Evolutionary conservation across 2,113 vertebrate species (phyloP).

Genomic region (Lonchura striata): DNA sequence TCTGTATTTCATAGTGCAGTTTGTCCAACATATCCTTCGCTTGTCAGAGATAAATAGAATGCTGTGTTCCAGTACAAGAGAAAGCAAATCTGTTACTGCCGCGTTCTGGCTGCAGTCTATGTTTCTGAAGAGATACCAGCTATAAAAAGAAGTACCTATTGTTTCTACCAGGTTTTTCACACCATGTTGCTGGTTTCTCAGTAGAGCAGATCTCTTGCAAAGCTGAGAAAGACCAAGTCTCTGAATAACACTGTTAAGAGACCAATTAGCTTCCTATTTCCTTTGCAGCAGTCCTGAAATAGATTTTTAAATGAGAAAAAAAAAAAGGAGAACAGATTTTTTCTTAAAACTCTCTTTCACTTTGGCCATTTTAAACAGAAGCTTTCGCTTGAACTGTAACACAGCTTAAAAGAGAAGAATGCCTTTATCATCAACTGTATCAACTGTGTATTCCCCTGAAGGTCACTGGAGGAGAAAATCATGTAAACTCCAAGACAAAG

Average conservation of each 20-base stretch:
- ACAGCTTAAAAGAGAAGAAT: neutral
- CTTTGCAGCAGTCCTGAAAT: neutral
- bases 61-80: slow-evolving; percentile 43
- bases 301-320: neutral
- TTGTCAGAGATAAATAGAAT: slow-evolving; percentile 67
- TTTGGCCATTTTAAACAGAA: neutral
- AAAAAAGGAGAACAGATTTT: neutral
- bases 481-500: neutral
- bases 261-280: neutral
- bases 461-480: neutral
- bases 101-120: slow-evolving; percentile 14
- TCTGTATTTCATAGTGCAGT: slow-evolving; percentile 51
- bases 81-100: slow-evolving; percentile 63
- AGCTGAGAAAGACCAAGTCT: slow-evolving; percentile 13
- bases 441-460: neutral
- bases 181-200: slow-evolving; percentile 17
- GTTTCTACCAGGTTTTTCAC: slow-evolving; percentile 51
- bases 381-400: neutral
- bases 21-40: slow-evolving; percentile 51
- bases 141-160: slow-evolving; percentile 62
- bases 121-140: slow-evolving; percentile 38
- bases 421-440: neutral
- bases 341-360: neutral
- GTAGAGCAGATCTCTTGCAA: neutral
- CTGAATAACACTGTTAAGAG: slow-evolving; percentile 11